A percentile compares a stretch with the other conserved stretches of the same genome.
Conservation (phyloP, 2,113 vertebrate species). For the Centrocercus urophasianus region DNA sequence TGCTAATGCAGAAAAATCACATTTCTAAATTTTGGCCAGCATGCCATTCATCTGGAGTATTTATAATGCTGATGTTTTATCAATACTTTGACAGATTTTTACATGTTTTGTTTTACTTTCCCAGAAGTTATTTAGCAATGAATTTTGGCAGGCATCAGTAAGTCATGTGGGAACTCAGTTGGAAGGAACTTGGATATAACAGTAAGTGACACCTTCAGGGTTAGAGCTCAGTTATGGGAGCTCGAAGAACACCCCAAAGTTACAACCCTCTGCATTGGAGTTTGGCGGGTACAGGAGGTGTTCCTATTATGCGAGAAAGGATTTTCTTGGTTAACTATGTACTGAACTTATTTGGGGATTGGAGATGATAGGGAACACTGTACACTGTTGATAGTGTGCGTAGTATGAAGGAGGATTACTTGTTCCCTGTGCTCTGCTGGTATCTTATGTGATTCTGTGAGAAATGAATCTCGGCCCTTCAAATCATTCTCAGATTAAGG, state of each 20-base stretch:
- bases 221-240: not conserved
- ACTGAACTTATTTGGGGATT: not conserved
- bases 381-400: not conserved
- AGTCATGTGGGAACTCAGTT: not conserved
- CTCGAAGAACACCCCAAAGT: not conserved
- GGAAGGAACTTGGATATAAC: not conserved
- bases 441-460: not conserved
- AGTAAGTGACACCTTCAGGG: not conserved
- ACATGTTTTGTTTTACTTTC: not conserved
- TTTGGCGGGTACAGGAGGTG: not conserved
- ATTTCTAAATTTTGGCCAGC: not conserved
- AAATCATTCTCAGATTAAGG: not conserved
- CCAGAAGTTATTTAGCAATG: not conserved
- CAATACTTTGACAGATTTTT: not conserved
- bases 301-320: not conserved
- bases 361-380: fast-evolving
- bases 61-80: not conserved
- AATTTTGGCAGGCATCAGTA: not conserved
- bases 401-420: not conserved
- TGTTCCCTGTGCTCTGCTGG: not conserved
- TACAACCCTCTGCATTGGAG: not conserved
- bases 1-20: not conserved
- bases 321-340: not conserved
- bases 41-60: not conserved
- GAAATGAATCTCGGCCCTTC: not conserved